Conservation (phyloP, 2,113 vertebrate genomes). For the Corvus cornix region DNA sequence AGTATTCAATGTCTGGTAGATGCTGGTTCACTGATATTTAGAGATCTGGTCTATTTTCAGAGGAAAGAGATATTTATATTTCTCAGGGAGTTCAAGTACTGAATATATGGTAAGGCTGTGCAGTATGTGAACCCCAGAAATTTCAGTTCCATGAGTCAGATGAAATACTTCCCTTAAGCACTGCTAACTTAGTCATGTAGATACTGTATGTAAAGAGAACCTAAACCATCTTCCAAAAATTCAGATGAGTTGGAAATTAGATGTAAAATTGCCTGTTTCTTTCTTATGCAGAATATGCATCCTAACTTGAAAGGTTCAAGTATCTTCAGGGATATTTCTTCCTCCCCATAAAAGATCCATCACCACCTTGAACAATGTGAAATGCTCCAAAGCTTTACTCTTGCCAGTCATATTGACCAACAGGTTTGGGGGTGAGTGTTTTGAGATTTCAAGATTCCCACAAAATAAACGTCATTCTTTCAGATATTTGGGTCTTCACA, state of each 20-base stretch:
- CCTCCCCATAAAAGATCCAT: not conserved
- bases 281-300: not conserved
- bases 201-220: not conserved
- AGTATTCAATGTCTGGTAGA: not conserved
- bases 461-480: not conserved
- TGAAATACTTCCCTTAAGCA: not conserved
- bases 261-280: not conserved
- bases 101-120: not conserved
- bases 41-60: not conserved
- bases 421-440: accelerated
- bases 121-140: not conserved
- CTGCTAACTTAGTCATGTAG: not conserved
- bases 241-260: not conserved
- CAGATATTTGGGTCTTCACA: not conserved
- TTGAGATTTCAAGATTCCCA: not conserved
- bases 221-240: not conserved
- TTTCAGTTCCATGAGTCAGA: not conserved
- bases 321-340: not conserved
- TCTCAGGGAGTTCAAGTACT: not conserved
- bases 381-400: not conserved
- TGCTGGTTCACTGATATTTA: not conserved
- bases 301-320: not conserved
- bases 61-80: not conserved
- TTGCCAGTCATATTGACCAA: not conserved
- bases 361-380: not conserved